Evolutionary conservation across 2,888 invertebrate species (phyloP), one percentile per base, ranked within the genome.

Genomic region (Pegoplata infirma): DNA sequence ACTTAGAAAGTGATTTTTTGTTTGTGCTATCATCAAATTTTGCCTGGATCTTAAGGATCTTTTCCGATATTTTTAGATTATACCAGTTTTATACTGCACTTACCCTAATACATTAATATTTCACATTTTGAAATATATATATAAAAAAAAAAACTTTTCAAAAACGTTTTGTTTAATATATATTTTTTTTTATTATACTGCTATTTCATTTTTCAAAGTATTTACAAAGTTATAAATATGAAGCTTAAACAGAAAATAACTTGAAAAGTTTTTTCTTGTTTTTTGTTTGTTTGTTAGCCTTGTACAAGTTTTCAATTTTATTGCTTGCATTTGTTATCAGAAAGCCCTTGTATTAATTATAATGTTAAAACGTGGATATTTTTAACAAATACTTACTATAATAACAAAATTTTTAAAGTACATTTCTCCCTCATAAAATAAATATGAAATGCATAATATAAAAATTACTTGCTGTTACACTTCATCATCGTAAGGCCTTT

Each of bases 321-420:
- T 67, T 71, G 59, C 59, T 53, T 36, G 76, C 40, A 71, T 47
- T 71, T 63, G 12, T 63, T 73, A 53, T n/a, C n/a, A 32, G n/a
- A 77, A 73, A 77, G 55, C 46, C 14, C 36, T 61, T 36, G 46
- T 73, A 63, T 69, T 74, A 69, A 74, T 74, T 73, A 63, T 77
- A 78, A 44, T 44, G 44, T 61, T 61, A 25, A 51, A 58, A 68
- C 73, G 58, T 68, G 44, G 28, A 59, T 56, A 61, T 61, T 76
- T 71, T 56, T 8, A 61, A 47, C 5, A 64, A 71, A 36, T 21
- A 53, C 36, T 61, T 61, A 47, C 16, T 61, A 46, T 12, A 59
- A 40, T 19, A 68, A 10, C 17, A 56, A n/a, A n/a, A n/a, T 36
- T 47, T 68, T 63, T n/a, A 16, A 19, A 32, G 25, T 4, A 17